Base-by-base conservation (phyloP, 2,113 vertebrate genomes). In the Paradoxurus hermaphroditus region DNA sequence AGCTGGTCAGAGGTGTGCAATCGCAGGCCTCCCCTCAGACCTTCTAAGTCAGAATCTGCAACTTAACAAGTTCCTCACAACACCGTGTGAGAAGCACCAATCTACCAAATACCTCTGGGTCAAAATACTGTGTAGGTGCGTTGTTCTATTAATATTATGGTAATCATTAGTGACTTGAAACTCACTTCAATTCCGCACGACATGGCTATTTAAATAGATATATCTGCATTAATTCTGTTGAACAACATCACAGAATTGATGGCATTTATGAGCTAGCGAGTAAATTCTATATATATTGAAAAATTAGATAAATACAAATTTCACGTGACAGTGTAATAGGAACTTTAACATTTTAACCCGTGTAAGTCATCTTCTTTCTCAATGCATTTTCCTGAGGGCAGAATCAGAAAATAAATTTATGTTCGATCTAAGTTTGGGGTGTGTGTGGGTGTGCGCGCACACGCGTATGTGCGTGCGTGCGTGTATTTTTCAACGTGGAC, bases 251-350 rank as follows among this genome's bases (percentile, higher is more conserved):
- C 18, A 44, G 78, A 84, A 81, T 29, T 29, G 49, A 44, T 49
- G n/a, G 18, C 27, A 39, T 94, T 77, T 95, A 46, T 77, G 81
- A 90, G 14, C 34, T 56, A 19, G 39, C 78, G 18, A 78, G 73
- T 87, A 53, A 85, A 92, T 90, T 94, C 83, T 89, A 0, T 29
- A 16, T 51, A 23, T 46, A 25, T 49, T 86, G 29, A 83, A 93
- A 90, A 96, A 77, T 89, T 78, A 84, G n/a, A 27, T 62, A 92
- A 82, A 65, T 82, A 72, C 49, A 81, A 62, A 65, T 91, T 94
- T 93, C 49, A 34, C 15, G 8, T 56, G 90, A 85, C 31, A 49
- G 49, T 87, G 94, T 93, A 91, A 92, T 94, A 46, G 21, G 31
- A 62, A 29, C 41, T 67, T 93, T 67, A 88, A 31, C 46, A 21